A percentile compares a stretch with the other conserved stretches of the same genome.
Conservation (phyloP, 2,888 invertebrate species). For the Venusia cambrica region DNA sequence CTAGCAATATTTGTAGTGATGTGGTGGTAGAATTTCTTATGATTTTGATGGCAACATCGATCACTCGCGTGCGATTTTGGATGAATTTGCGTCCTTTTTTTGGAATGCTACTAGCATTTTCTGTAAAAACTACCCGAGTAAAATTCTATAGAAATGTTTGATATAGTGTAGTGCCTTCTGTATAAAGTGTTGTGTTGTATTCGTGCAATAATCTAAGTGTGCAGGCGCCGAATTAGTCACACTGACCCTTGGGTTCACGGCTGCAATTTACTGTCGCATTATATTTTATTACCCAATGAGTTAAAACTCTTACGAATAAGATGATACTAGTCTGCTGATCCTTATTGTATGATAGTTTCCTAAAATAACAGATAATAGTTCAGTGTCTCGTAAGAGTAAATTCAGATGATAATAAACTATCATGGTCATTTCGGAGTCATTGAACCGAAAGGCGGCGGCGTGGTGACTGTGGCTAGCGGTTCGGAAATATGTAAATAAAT, state of each 20-base stretch:
- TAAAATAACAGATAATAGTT: slow-evolving; percentile 24
- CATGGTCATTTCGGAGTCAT: slow-evolving; percentile 62
- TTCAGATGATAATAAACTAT: slow-evolving; percentile 37
- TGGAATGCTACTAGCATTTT: slow-evolving; percentile 47
- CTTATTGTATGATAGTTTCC: slow-evolving; percentile 26
- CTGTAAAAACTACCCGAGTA: slow-evolving; percentile 38
- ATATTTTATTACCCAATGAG: slow-evolving; percentile 62
- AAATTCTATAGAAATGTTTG: slow-evolving; percentile 31
- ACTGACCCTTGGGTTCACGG: slow-evolving; percentile 68
- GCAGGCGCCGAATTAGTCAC: slow-evolving; percentile 45
- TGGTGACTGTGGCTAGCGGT: slow-evolving; percentile 68
- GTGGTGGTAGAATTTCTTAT: slow-evolving; percentile 4
- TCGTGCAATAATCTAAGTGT: slow-evolving; percentile 23
- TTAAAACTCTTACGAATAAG: slow-evolving; percentile 56
- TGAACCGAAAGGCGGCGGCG: slow-evolving; percentile 69
- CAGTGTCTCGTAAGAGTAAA: slow-evolving; percentile 23
- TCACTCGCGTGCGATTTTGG: slow-evolving; percentile 64
- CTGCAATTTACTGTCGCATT: slow-evolving; percentile 57
- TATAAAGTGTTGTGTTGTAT: slow-evolving; percentile 30
- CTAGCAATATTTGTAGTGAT: no score
- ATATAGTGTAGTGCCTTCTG: slow-evolving; percentile 8
- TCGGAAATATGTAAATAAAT: slow-evolving; percentile 80
- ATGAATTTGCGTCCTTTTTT: slow-evolving; percentile 68
- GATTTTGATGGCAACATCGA: slow-evolving; percentile 31
- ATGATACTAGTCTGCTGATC: slow-evolving; percentile 39